These are phyloP conservation scores for Drosophila colorata DNA, from an alignment of 2,888 invertebrate species.

Conservation along the genomic window DNA sequence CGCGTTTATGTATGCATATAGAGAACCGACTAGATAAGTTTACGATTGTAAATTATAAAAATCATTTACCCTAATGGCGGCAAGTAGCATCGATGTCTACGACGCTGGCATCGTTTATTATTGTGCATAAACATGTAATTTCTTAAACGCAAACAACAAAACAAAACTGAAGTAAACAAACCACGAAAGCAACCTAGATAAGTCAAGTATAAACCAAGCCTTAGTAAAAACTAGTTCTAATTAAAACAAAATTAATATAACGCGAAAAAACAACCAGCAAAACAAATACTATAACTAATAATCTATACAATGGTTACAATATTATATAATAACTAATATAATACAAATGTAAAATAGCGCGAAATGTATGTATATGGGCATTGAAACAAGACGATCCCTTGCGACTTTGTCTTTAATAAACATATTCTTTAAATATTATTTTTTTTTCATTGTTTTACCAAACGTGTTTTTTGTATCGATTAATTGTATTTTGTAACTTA, in stretches of 20 bases:
- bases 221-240: slow-evolving; percentile 78
- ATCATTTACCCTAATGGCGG: slow-evolving; percentile 49
- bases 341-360: slow-evolving; percentile 61
- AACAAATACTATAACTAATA: slow-evolving; percentile 47
- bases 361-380: slow-evolving; percentile 40
- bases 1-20: slow-evolving; percentile 36
- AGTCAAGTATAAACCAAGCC: slow-evolving; percentile 76
- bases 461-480: slow-evolving; percentile 49
- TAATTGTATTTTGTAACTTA: slow-evolving; percentile 55
- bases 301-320: slow-evolving; percentile 54
- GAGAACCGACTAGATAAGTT: slow-evolving; percentile 47
- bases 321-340: slow-evolving; percentile 57
- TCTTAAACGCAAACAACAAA: slow-evolving; percentile 55
- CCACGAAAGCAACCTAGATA: slow-evolving; percentile 58
- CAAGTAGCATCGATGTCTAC: slow-evolving; percentile 29
- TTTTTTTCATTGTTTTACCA: slow-evolving; percentile 46
- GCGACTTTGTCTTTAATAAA: slow-evolving; percentile 35
- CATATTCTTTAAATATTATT: slow-evolving; percentile 51
- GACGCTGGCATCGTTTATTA: slow-evolving; percentile 55
- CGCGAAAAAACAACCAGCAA: slow-evolving; percentile 22
- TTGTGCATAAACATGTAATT: slow-evolving; percentile 60
- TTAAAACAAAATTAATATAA: slow-evolving; percentile 31
- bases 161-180: slow-evolving; percentile 45
- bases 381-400: slow-evolving; percentile 5
- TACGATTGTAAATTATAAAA: slow-evolving; percentile 60